phyloP scores from a whole-genome alignment of 2,113 vertebrate genomes.

The Tauraco erythrolophus region DNA sequence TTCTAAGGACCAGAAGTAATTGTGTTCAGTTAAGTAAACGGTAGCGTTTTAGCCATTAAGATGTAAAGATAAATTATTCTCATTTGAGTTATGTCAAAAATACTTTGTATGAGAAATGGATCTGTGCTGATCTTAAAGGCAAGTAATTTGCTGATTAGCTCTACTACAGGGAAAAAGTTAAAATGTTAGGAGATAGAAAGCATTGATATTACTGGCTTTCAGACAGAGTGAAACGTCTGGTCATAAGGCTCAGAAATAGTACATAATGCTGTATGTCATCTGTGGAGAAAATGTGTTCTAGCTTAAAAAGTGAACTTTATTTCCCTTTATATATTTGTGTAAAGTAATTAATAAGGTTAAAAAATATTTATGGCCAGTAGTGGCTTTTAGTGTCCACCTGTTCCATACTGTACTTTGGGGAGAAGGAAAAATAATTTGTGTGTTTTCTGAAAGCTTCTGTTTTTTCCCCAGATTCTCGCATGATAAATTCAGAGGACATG shows the following conservation, averaged over 20 bases:
- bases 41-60: neutral
- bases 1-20: neutral
- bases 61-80: neutral
- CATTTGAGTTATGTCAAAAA: neutral
- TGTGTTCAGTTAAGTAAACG: neutral
- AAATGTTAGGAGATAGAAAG: neutral
- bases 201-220: neutral
- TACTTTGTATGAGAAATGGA: neutral
- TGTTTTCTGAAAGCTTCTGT: neutral
- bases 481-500: neutral
- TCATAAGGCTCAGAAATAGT: neutral
- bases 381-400: neutral
- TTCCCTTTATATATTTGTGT: neutral
- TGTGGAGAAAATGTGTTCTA: neutral
- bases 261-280: neutral
- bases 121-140: neutral
- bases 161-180: neutral
- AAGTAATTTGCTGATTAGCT: neutral
- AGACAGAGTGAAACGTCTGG: neutral
- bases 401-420: neutral
- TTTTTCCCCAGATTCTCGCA: neutral
- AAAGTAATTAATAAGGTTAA: neutral
- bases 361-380: neutral
- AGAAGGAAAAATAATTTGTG: neutral
- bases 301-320: neutral